phyloP scores from a whole-genome alignment of 2,888 invertebrate species.

The Eumacrocentrus americanus region DNA sequence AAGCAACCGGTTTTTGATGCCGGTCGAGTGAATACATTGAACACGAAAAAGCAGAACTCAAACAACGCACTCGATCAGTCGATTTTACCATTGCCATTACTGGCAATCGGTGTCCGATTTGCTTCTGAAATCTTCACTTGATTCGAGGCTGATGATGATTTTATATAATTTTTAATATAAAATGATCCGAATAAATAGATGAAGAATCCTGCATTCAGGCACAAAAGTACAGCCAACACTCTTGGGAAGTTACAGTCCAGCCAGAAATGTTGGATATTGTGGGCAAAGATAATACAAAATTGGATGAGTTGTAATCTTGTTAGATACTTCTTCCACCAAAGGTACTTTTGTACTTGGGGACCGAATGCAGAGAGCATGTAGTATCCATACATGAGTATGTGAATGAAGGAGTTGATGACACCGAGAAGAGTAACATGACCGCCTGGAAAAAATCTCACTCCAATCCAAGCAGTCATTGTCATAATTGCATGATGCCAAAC shows the following conservation, averaged over 20 bases:
- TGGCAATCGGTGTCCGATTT: constrained; percentile 6
- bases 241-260: constrained; percentile 68
- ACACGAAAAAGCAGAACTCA: constrained; percentile 8
- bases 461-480: constrained; percentile 81
- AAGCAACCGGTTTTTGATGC: not conserved
- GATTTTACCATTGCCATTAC: constrained; percentile 25
- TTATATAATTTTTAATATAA: constrained; percentile 71
- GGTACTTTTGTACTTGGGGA: constrained; percentile 83
- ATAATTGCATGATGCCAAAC: constrained; percentile 87
- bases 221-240: constrained; percentile 70
- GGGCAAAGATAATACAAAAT: constrained; percentile 77
- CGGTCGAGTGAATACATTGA: constrained; percentile 3
- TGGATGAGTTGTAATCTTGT: constrained; percentile 88
- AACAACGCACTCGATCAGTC: constrained; percentile 26
- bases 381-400: constrained; percentile 91
- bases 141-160: not conserved
- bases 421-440: constrained; percentile 89
- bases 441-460: constrained; percentile 79
- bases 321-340: constrained; percentile 95
- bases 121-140: not conserved
- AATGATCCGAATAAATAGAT: constrained; percentile 81
- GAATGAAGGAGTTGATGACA: constrained; percentile 86
- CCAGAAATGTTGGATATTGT: constrained; percentile 70
- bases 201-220: constrained; percentile 73
- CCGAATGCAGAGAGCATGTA: constrained; percentile 88